These are phyloP conservation scores for Tapirus terrestris DNA, from an alignment of 2,113 vertebrate genomes.

Conservation along the genomic window DNA sequence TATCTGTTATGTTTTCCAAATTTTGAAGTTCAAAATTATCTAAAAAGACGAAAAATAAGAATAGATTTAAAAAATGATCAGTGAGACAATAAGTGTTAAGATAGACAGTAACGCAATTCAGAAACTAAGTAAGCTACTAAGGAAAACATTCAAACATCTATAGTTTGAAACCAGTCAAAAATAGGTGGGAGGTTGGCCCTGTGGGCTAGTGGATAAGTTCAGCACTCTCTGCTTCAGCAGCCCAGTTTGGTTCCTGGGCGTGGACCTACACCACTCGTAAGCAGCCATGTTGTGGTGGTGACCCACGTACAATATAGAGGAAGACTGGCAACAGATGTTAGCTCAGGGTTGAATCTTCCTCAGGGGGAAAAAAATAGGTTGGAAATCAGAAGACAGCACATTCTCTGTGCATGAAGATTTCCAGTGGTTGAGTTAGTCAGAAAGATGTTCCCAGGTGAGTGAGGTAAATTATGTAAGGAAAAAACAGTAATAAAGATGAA, in stretches of 20 bases:
- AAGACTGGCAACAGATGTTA: too few relatives aligned
- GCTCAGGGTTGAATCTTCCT: too few relatives aligned
- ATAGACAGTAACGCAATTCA: neutral
- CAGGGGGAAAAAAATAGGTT: neutral
- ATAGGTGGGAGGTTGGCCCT: neutral
- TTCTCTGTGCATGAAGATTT: neutral
- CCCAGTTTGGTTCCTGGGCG: too few relatives aligned
- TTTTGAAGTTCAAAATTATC: neutral
- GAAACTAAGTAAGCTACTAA: neutral
- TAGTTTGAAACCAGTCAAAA: neutral
- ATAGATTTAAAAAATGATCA: too few relatives aligned
- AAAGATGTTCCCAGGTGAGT: neutral
- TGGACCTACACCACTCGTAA: too few relatives aligned
- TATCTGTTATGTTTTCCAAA: neutral
- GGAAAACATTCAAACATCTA: neutral
- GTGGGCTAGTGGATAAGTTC: too few relatives aligned
- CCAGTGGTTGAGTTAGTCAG: neutral
- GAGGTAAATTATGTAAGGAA: neutral
- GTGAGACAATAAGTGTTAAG: neutral
- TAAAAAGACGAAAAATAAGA: neutral
- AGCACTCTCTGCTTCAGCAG: too few relatives aligned
- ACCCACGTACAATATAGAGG: too few relatives aligned
- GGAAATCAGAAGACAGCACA: neutral
- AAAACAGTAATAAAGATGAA: neutral
- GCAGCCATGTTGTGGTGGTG: too few relatives aligned